These are phyloP conservation scores for Neostethus bicornis DNA, from an alignment of 2,797 vertebrate genomes.

Conservation along the genomic window DNA sequence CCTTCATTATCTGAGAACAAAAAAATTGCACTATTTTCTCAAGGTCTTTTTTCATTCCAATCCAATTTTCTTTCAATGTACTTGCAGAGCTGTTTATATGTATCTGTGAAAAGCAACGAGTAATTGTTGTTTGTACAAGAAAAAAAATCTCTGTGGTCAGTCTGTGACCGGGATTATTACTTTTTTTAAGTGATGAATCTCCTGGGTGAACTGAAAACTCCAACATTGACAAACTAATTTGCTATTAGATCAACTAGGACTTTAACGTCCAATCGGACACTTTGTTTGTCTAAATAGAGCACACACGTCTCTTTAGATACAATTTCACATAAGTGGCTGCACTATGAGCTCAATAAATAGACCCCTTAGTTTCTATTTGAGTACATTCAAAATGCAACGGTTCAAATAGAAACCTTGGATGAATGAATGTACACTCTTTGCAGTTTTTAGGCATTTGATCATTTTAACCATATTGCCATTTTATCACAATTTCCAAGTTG, in stretches of 20 bases:
- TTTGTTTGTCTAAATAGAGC: not conserved
- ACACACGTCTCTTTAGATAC: not conserved
- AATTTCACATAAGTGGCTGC: not conserved
- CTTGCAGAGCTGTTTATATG: conserved; percentile 25
- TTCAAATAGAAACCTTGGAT: not conserved
- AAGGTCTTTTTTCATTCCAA: conserved; percentile 36
- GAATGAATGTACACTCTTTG: no score
- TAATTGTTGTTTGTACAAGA: conserved; percentile 16
- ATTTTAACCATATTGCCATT: no score
- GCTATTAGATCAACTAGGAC: not conserved
- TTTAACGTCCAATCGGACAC: not conserved
- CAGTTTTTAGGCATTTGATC: no score
- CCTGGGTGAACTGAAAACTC: not conserved
- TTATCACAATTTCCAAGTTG: no score
- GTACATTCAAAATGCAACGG: not conserved
- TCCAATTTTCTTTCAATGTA: conserved; percentile 33
- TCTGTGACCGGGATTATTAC: not conserved
- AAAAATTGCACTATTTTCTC: conserved; percentile 62
- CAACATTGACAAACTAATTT: not conserved
- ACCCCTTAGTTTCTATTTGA: not conserved
- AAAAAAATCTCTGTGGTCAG: conserved; percentile 3
- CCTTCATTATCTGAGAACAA: conserved; percentile 51
- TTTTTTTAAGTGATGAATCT: not conserved
- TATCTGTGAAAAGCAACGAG: conserved; percentile 15
- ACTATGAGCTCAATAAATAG: not conserved